A percentile compares a stretch with the other conserved stretches of the same genome.
phyloP scores from a whole-genome alignment of 1,140 invertebrate species.

The Cotesia glomerata region DNA sequence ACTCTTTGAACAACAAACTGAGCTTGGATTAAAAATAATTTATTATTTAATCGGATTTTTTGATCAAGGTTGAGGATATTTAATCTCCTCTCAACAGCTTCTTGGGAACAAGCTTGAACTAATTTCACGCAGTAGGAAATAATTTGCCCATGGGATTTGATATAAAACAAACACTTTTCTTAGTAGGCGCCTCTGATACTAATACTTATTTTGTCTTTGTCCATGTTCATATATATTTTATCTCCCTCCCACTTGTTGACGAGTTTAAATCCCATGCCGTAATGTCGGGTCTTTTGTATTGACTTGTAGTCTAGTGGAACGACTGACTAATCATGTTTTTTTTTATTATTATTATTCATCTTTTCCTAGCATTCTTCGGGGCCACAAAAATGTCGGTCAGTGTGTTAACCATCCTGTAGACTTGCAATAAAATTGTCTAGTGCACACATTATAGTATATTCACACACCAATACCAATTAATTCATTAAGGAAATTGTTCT shows the following conservation, averaged over 20 bases:
- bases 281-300: neutral
- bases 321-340: neutral
- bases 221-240: neutral
- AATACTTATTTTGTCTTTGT: conserved; percentile 11
- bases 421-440: neutral
- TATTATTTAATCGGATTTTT: neutral
- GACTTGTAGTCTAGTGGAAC: neutral
- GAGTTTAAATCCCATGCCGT: neutral
- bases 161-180: conserved; percentile 42
- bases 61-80: conserved; percentile 9
- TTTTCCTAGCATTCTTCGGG: conserved; percentile 32
- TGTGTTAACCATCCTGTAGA: conserved; percentile 26
- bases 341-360: neutral
- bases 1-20: no score
- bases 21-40: neutral
- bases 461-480: neutral
- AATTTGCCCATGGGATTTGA: conserved; percentile 25
- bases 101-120: conserved; percentile 26
- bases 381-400: conserved; percentile 49
- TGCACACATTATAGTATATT: neutral
- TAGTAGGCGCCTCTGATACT: conserved; percentile 28
- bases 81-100: conserved; percentile 17
- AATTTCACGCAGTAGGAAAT: conserved; percentile 39
- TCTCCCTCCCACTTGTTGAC: neutral
- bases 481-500: neutral